These are phyloP conservation scores for Ovibos moschatus DNA, from an alignment of 2,113 vertebrate species.

Conservation along the genomic window DNA sequence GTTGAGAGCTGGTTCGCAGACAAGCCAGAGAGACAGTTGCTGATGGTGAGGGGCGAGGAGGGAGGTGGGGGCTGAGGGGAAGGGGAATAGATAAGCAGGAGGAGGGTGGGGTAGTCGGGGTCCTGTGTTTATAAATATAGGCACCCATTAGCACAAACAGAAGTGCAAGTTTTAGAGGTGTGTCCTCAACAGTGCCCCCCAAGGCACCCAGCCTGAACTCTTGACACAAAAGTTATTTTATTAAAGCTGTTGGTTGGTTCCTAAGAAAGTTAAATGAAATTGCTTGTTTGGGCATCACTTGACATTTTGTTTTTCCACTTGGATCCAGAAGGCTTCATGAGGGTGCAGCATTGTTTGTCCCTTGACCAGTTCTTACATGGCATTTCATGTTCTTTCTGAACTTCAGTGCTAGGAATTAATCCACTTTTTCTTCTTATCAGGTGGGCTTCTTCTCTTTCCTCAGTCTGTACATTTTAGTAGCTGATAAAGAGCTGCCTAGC, in stretches of 20 bases:
- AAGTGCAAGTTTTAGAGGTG: not conserved
- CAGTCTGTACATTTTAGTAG: not conserved
- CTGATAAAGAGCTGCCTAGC: not conserved
- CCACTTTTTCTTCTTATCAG: not conserved
- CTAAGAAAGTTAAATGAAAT: not conserved
- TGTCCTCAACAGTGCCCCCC: not conserved
- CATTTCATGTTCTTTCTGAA: not conserved
- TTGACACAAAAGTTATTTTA: not conserved
- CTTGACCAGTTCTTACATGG: not conserved
- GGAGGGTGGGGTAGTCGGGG: not conserved
- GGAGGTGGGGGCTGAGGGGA: no score
- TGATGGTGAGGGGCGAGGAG: not conserved
- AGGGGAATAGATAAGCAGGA: not conserved
- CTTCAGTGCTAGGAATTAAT: not conserved
- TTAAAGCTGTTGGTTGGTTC: not conserved
- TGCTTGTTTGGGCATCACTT: not conserved
- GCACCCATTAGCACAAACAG: not conserved
- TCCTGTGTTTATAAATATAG: not conserved
- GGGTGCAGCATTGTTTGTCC: not conserved
- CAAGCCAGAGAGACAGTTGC: not conserved
- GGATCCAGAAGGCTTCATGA: not conserved
- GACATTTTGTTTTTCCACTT: not conserved
- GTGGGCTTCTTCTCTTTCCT: not conserved
- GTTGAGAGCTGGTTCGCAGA: not conserved
- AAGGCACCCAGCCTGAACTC: not conserved